Evolutionary conservation across 1,140 invertebrate species (phyloP).

Genomic region (Octopus bimaculoides): DNA sequence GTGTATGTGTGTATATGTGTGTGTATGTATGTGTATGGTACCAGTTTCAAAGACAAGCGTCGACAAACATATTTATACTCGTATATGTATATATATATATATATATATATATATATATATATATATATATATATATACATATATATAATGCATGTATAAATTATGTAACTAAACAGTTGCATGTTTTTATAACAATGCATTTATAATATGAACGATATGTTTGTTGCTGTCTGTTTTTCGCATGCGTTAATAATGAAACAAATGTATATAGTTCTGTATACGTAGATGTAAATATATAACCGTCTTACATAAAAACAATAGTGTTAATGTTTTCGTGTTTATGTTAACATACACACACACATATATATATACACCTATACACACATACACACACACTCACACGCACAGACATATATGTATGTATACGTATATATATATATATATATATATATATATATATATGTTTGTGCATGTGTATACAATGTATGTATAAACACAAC

Average conservation of each 20-base stretch:
- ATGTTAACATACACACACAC: not conserved
- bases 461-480: not conserved
- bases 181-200: too few relatives aligned
- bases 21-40: not conserved
- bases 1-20: not conserved
- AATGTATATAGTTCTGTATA: too few relatives aligned
- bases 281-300: too few relatives aligned
- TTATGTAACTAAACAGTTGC: too few relatives aligned
- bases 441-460: not conserved
- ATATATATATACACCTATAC: not conserved
- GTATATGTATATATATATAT: not conserved
- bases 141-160: too few relatives aligned
- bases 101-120: slow-evolving; percentile 11
- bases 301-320: too few relatives aligned
- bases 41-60: not conserved
- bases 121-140: slow-evolving; percentile 20
- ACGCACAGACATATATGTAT: not conserved
- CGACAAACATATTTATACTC: slow-evolving; percentile 12
- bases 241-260: too few relatives aligned
- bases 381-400: not conserved
- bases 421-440: not conserved
- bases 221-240: too few relatives aligned
- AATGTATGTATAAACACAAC: too few relatives aligned
- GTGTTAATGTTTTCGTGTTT: not conserved
- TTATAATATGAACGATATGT: too few relatives aligned